These are phyloP conservation scores for Lepidonotus clava DNA, from an alignment of 2,888 invertebrate species.

Conservation along the genomic window DNA sequence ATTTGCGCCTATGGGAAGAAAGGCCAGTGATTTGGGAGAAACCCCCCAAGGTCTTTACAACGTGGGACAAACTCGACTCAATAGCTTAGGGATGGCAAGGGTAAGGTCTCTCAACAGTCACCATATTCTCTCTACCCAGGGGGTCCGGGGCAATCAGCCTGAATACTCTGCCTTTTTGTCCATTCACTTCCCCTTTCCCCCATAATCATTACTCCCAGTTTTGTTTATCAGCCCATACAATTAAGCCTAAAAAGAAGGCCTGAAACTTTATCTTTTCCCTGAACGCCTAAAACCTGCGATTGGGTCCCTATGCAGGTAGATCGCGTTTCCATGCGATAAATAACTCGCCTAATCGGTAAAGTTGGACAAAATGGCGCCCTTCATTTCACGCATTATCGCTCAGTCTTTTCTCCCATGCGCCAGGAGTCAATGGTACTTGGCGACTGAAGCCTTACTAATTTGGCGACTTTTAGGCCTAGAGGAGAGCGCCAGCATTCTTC, in stretches of 20 bases:
- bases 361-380: background rate
- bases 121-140: background rate
- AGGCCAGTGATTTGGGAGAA: background rate
- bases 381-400: conserved; percentile 31
- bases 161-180: background rate
- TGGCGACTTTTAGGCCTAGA: background rate
- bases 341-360: background rate
- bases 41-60: background rate
- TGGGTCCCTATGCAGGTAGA: background rate
- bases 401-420: background rate
- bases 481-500: background rate
- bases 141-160: background rate
- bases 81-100: background rate
- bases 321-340: background rate
- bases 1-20: background rate
- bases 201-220: conserved; percentile 15
- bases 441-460: background rate
- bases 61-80: background rate
- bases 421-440: background rate
- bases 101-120: background rate
- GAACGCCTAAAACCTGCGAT: background rate
- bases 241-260: background rate
- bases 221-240: no score
- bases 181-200: background rate
- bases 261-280: background rate